Base-by-base conservation (phyloP, 1,140 invertebrate species). In the Drosophila arawakana region DNA sequence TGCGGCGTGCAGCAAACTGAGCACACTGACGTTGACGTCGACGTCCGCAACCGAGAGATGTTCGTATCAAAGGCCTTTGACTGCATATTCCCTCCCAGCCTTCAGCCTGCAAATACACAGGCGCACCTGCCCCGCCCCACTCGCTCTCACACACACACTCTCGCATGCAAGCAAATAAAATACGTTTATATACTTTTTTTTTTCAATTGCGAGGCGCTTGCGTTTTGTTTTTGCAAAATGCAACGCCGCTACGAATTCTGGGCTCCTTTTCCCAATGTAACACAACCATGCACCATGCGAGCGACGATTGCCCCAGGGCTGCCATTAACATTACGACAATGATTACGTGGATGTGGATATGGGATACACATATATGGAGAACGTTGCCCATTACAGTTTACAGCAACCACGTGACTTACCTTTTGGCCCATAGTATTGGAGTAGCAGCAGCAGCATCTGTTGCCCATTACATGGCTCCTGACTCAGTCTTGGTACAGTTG, bases 251-350 rank as follows among this genome's bases (percentile, higher is more conserved):
- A 77, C 81, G 59, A 91, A 76, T 91, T 91, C 90, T 91, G 90
- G 68, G 90, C 90, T 89, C 90, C 90, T 91, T 90, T 78, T 91
- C 76, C 86, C 90, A 84, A 91, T 91, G 90, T 91, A 91, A 91
- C 90, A 90, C 76, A 90, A 91, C 84, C 86, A 90, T 91, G 90
- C 90, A 91, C 86, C 91, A 91, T 86, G 90, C 90, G 85, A 90
- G 82, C 83, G 66, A 67, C 72, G 68, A 81, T 68, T 83, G 83
- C 84, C 84, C 80, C 78, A 75, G 76, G 84, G 84, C 78, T 76
- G 62, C 41, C 52, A 59, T 75, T 54, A 71, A 61, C 80, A 80
- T 86, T 88, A 86, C 84, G 84, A 79, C 83, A 77, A 44, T 65
- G 67, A 76, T 75, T 80, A 71, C 62, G 76, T 54, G 30, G 73